These are phyloP conservation scores for Caenorhabditis doughertyi DNA, from an alignment of 2,888 invertebrate genomes.

Conservation along the genomic window DNA sequence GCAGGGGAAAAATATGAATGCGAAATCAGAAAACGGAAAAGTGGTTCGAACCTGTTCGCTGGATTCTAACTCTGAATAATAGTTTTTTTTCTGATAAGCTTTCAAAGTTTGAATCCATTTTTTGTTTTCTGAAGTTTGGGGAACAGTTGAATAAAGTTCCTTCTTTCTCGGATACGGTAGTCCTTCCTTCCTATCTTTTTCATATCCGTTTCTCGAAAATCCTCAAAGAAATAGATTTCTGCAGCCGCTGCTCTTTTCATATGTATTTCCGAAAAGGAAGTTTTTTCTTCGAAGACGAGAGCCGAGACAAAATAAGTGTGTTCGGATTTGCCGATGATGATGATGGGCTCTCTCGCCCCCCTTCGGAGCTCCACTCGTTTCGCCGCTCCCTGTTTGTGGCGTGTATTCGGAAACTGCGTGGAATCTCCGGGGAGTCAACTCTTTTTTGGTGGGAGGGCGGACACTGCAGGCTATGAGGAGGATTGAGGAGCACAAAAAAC, in stretches of 20 bases:
- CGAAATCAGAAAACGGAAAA: no score
- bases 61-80: no score
- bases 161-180: slow-evolving; percentile 12
- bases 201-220: not conserved
- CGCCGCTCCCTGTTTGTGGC: slow-evolving; percentile 41
- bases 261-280: slow-evolving; percentile 57
- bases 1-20: no score
- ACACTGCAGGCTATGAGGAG: slow-evolving; percentile 21
- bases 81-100: no score
- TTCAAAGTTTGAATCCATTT: no score
- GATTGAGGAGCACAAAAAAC: slow-evolving; percentile 22
- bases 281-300: slow-evolving; percentile 35
- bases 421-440: slow-evolving; percentile 61
- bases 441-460: slow-evolving; percentile 41
- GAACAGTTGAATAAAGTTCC: no score
- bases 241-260: slow-evolving; percentile 46
- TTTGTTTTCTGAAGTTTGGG: no score
- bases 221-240: slow-evolving; percentile 1
- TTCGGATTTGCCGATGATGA: slow-evolving; percentile 56
- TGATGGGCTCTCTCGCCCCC: slow-evolving; percentile 45
- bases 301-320: slow-evolving; percentile 60
- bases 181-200: not conserved
- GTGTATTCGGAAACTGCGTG: slow-evolving; percentile 48
- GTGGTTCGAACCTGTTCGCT: no score
- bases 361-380: slow-evolving; percentile 21